Evolutionary conservation across 2,113 vertebrate genomes (phyloP).

Genomic region (Colaptes auratus): DNA sequence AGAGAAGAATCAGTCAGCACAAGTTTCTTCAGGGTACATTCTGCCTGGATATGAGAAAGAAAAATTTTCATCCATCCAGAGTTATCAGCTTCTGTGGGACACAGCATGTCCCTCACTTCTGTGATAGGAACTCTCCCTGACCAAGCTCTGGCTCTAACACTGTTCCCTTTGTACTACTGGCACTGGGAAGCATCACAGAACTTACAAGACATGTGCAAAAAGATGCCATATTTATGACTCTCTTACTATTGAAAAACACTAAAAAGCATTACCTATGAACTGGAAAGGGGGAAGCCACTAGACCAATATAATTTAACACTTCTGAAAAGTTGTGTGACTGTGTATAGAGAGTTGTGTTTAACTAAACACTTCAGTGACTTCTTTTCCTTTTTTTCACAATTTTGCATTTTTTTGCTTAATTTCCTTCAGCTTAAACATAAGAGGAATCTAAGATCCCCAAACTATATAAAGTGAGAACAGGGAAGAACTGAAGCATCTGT

Average conservation of each 20-base stretch:
- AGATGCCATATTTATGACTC: background rate
- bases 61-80: background rate
- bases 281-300: background rate
- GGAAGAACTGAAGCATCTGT: background rate
- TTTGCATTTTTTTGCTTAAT: background rate
- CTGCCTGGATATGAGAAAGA: background rate
- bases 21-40: background rate
- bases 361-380: background rate
- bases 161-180: background rate
- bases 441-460: background rate
- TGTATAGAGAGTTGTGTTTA: background rate
- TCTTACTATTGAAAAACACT: background rate
- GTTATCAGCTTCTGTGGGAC: background rate
- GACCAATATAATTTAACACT: background rate
- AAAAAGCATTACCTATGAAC: background rate
- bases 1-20: background rate
- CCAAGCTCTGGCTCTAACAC: background rate
- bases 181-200: background rate
- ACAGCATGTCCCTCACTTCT: background rate
- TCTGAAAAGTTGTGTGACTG: background rate
- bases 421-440: background rate
- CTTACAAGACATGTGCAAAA: accelerated
- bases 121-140: background rate
- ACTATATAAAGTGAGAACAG: background rate
- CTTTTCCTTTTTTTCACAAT: background rate